Evolutionary conservation across 1,140 invertebrate species (phyloP).

Genomic region (Telenomus remus): DNA sequence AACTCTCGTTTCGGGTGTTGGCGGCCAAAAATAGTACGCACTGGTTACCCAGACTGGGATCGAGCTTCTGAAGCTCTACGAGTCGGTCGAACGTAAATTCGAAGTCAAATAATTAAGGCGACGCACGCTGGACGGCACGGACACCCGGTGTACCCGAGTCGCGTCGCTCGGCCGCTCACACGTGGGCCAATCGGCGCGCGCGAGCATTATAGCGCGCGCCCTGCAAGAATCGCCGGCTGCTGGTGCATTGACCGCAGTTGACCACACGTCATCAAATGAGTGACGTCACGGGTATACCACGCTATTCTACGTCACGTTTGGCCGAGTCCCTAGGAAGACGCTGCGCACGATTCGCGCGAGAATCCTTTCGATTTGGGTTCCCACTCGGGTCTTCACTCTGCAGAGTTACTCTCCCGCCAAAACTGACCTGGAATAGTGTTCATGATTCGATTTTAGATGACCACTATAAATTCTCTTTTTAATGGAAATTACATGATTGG

Average conservation of each 20-base stretch:
- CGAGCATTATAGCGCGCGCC: conserved; percentile 64
- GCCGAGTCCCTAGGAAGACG: conserved; percentile 63
- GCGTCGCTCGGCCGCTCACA: conserved; percentile 45
- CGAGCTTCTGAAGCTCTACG: conserved; percentile 19
- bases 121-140: conserved; percentile 37
- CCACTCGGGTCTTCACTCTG: background rate
- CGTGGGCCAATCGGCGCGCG: conserved; percentile 56
- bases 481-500: too few relatives aligned
- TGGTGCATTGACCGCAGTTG: conserved; percentile 76
- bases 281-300: conserved; percentile 73
- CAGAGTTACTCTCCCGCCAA: conserved; percentile 4
- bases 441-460: background rate
- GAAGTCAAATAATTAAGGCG: conserved; percentile 38
- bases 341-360: conserved; percentile 35
- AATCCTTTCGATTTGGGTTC: conserved; percentile 42
- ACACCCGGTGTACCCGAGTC: conserved; percentile 63
- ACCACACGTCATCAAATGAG: conserved; percentile 76
- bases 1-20: conserved; percentile 41
- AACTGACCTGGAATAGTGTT: background rate
- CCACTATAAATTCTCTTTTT: too few relatives aligned
- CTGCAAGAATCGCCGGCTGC: conserved; percentile 69
- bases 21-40: conserved; percentile 61
- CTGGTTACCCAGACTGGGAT: conserved; percentile 62
- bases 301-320: conserved; percentile 71
- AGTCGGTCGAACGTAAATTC: conserved; percentile 40